Evolutionary conservation across 1,140 invertebrate genomes (phyloP).

Genomic region (Melipona quadrifasciata): DNA sequence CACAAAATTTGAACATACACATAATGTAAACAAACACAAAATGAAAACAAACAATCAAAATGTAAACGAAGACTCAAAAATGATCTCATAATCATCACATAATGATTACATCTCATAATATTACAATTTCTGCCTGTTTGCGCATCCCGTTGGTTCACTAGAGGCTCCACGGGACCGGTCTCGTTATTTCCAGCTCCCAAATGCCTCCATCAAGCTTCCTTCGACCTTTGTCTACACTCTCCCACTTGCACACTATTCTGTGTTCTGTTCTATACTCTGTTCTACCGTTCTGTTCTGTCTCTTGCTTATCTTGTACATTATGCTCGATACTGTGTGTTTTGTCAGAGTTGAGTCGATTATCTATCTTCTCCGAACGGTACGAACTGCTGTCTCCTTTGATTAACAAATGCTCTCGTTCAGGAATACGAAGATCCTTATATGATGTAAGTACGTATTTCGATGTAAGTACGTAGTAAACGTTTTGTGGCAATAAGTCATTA

Average conservation of each 20-base stretch:
- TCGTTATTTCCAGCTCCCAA: slow-evolving; percentile 1
- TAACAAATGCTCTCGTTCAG: neutral
- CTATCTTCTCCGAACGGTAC: neutral
- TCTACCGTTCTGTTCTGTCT: neutral
- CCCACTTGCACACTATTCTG: neutral
- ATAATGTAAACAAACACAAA: no score
- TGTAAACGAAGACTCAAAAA: no score
- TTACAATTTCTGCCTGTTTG: slow-evolving; percentile 21
- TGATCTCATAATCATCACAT: no score
- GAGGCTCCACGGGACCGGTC: neutral
- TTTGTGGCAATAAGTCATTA: no score
- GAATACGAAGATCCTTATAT: no score
- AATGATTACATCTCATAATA: no score
- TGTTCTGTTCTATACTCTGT: no score
- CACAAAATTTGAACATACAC: no score
- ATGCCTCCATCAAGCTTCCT: neutral
- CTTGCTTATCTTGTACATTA: neutral
- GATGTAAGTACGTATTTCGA: no score
- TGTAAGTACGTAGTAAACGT: no score
- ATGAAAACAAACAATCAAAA: no score
- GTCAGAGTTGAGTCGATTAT: neutral
- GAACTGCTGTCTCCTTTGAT: neutral
- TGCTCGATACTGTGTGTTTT: neutral
- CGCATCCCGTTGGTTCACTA: slow-evolving; percentile 23
- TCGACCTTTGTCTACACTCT: neutral